These are phyloP conservation scores for Sander lucioperca DNA, from an alignment of 2,113 vertebrate species.

Conservation along the genomic window DNA sequence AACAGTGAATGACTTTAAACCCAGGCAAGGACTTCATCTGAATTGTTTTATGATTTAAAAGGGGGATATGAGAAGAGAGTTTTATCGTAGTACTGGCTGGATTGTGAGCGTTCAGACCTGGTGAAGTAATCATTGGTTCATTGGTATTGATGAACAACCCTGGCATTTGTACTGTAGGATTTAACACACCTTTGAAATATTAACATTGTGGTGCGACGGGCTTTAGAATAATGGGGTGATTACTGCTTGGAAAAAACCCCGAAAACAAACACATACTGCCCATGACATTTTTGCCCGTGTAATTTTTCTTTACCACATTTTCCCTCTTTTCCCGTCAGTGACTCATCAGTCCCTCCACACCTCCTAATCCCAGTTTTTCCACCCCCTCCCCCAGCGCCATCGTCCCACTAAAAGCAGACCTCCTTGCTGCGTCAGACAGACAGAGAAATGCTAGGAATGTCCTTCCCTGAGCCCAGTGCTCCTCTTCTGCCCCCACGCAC, in stretches of 20 bases:
- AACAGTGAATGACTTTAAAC: not conserved
- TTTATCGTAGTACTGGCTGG: not conserved
- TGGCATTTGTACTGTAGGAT: conserved; percentile 24
- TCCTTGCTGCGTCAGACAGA: conserved; percentile 75
- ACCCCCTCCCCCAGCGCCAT: conserved; percentile 26
- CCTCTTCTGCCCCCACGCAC: conserved; percentile 38
- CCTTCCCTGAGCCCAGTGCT: conserved; percentile 43
- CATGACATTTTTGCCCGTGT: conserved; percentile 32
- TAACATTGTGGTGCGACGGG: conserved; percentile 28
- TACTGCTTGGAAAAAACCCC: conserved; percentile 6
- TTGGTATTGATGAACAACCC: conserved; percentile 24
- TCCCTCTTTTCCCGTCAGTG: conserved; percentile 44
- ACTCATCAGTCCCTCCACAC: conserved; percentile 62
- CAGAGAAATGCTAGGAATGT: conserved; percentile 81
- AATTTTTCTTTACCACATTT: conserved; percentile 36
- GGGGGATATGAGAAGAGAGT: not conserved
- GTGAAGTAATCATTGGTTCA: conserved; percentile 39
- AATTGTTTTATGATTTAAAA: conserved; percentile 27
- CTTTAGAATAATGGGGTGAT: conserved; percentile 13
- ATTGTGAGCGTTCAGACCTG: conserved; percentile 30
- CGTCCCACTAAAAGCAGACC: conserved; percentile 58
- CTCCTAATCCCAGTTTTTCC: conserved; percentile 63
- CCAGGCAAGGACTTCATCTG: conserved; percentile 1
- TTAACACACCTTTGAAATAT: conserved; percentile 48
- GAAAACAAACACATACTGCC: not conserved